Conservation (phyloP, 2,113 vertebrate genomes). For the Ursus arctos region DNA sequence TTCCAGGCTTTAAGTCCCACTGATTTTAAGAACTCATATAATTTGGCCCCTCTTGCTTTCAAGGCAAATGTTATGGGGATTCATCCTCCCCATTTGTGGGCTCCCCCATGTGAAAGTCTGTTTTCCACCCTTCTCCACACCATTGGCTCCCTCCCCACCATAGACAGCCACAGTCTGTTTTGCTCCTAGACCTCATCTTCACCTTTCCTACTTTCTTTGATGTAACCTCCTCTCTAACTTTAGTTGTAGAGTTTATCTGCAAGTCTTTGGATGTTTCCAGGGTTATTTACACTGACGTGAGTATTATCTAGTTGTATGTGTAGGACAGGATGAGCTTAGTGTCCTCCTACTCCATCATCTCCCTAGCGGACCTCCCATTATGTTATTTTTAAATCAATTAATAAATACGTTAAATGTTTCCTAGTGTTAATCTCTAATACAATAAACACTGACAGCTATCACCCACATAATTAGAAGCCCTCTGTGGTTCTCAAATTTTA, state of each 20-base stretch:
- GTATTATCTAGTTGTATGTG: neutral
- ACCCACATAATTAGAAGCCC: neutral
- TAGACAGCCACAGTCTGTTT: neutral
- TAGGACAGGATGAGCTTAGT: neutral
- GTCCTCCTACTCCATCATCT: neutral
- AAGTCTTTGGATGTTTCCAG: neutral
- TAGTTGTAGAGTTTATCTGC: neutral
- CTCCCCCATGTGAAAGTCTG: neutral
- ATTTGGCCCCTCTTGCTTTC: neutral
- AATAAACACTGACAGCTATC: neutral
- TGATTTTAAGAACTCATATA: neutral
- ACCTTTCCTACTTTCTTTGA: neutral
- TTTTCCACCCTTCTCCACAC: neutral
- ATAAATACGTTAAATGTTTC: neutral
- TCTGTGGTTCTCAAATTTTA: neutral
- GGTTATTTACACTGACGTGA: neutral
- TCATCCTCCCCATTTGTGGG: neutral
- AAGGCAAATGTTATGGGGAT: neutral
- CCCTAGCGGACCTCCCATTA: neutral
- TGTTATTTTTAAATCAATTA: neutral
- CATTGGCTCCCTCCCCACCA: neutral
- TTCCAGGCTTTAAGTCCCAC: neutral
- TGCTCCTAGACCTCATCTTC: neutral
- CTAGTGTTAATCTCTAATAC: neutral
- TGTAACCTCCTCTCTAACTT: neutral